Conservation (phyloP, 2,888 invertebrate species). For the Eilema caniola region DNA sequence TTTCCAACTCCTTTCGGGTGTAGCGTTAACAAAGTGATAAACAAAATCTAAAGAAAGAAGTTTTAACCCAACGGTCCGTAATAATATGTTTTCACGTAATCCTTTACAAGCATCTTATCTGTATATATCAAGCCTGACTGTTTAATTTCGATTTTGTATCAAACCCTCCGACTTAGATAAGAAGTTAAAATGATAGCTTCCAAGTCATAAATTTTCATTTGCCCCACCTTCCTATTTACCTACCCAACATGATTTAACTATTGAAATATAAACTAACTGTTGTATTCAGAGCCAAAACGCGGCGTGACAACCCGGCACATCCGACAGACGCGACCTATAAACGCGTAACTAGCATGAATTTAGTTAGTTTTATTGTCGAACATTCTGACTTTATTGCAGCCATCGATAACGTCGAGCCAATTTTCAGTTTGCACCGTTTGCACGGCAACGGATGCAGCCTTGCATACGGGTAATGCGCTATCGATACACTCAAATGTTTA, state of each 20-base stretch:
- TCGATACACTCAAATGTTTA: constrained; percentile 43
- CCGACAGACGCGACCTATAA: constrained; percentile 27
- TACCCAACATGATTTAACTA: background rate
- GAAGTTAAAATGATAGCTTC: background rate
- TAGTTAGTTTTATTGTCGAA: constrained; percentile 42
- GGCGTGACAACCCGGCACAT: constrained; percentile 9
- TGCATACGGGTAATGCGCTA: constrained; percentile 41
- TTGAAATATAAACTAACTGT: background rate
- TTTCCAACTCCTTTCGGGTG: constrained; percentile 18
- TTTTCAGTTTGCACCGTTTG: constrained; percentile 50
- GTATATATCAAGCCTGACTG: background rate
- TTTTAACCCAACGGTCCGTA: background rate
- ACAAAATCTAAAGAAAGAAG: constrained; percentile 31
- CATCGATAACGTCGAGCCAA: constrained; percentile 53
- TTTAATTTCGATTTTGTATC: background rate
- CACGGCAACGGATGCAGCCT: constrained; percentile 29
- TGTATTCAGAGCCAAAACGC: background rate
- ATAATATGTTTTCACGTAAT: background rate
- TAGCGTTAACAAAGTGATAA: constrained; percentile 22
- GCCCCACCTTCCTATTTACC: background rate
- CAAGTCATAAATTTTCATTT: background rate
- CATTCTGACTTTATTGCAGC: constrained; percentile 49
- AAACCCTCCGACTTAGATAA: background rate
- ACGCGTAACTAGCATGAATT: constrained; percentile 36
- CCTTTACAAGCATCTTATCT: background rate